Percentiles rank a stretch among this genome's conserved stretches.
Conservation (phyloP, 1,140 invertebrate genomes). For the Rhyacophila brunnea region DNA sequence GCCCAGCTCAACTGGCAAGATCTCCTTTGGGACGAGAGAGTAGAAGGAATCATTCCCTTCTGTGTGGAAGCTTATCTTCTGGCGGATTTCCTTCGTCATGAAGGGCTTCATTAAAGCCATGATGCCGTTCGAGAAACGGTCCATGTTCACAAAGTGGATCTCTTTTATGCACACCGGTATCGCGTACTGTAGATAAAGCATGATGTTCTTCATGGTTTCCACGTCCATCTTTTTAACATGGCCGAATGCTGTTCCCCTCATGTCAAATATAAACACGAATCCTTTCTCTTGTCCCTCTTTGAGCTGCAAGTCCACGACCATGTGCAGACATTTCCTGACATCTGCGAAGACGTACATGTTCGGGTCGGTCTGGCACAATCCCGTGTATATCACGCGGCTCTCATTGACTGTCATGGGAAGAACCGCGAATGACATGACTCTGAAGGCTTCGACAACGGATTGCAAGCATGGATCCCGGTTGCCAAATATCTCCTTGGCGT, state of each 20-base stretch:
- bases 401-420: too few relatives aligned
- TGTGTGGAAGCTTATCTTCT: conserved; percentile 55
- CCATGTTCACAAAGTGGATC: conserved; percentile 67
- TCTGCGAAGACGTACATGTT: too few relatives aligned
- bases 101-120: conserved; percentile 64
- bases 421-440: too few relatives aligned
- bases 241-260: background rate
- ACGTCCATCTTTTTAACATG: background rate
- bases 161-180: conserved; percentile 63
- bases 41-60: conserved; percentile 42
- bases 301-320: too few relatives aligned
- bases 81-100: conserved; percentile 64
- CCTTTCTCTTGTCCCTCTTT: background rate
- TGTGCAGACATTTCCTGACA: too few relatives aligned
- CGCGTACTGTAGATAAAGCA: conserved; percentile 55
- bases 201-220: background rate
- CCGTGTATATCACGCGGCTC: too few relatives aligned
- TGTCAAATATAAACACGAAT: background rate
- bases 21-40: conserved; percentile 48
- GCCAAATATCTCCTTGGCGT: conserved; percentile 59
- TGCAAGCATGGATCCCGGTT: conserved; percentile 46
- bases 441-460: too few relatives aligned
- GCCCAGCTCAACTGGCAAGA: conserved; percentile 59
- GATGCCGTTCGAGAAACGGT: conserved; percentile 65
- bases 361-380: too few relatives aligned